A percentile compares a stretch with the other conserved stretches of the same genome.
Evolutionary conservation across 2,797 vertebrate species (phyloP).

Genomic region (Sylvia borin): DNA sequence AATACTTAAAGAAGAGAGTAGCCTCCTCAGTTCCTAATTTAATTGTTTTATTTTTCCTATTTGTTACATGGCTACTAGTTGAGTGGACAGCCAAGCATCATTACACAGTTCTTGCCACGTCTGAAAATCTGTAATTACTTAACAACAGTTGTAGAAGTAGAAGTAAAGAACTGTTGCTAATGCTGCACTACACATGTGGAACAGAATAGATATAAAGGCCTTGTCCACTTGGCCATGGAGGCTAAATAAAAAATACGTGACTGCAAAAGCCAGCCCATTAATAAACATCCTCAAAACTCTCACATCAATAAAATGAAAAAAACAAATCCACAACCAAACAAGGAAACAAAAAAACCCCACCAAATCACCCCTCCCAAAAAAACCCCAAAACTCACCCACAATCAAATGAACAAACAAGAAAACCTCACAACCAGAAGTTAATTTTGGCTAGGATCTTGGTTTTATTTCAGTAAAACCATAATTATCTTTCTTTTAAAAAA

Average conservation of each 20-base stretch:
- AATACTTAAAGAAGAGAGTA: not conserved
- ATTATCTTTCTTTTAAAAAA: not conserved
- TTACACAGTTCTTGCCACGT: not conserved
- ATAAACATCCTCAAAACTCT: not conserved
- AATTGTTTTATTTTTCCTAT: not conserved
- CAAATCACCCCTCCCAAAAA: too few relatives aligned
- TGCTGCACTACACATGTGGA: not conserved
- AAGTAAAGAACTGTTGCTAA: not conserved
- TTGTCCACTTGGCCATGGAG: not conserved
- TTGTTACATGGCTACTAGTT: not conserved
- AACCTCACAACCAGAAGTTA: rapidly evolving
- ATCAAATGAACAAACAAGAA: not conserved
- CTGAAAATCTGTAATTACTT: not conserved
- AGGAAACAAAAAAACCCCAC: too few relatives aligned
- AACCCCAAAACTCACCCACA: too few relatives aligned
- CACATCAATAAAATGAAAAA: not conserved
- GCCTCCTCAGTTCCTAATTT: not conserved
- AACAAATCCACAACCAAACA: too few relatives aligned
- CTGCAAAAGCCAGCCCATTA: not conserved
- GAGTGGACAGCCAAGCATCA: not conserved
- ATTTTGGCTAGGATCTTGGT: not conserved
- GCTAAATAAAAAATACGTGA: not conserved
- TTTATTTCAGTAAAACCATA: not conserved
- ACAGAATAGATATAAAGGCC: not conserved
- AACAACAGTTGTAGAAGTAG: not conserved